These are phyloP conservation scores for Spialia ferax DNA, from an alignment of 2,888 invertebrate genomes.

Conservation along the genomic window DNA sequence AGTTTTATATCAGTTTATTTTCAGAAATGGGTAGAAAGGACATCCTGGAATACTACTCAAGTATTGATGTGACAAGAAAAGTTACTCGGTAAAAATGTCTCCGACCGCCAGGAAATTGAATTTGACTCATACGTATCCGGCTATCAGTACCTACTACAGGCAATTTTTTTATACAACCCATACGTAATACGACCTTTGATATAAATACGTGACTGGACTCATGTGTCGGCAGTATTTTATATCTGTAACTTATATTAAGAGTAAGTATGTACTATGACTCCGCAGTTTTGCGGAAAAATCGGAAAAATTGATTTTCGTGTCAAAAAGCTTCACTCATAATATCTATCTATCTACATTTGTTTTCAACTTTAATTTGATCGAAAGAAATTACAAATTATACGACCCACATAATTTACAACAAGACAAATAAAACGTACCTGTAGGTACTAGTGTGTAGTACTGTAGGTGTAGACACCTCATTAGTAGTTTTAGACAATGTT, in stretches of 20 bases:
- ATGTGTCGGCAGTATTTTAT: not conserved
- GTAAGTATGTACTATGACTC: no score
- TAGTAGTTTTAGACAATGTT: no score
- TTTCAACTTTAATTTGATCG: no score
- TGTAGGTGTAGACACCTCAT: no score
- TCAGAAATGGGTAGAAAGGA: not conserved
- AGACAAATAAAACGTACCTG: no score
- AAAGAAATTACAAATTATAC: no score
- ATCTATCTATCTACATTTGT: no score
- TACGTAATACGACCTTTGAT: slow-evolving; percentile 11
- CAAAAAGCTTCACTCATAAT: no score
- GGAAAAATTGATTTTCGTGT: no score
- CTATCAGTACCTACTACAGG: slow-evolving; percentile 2
- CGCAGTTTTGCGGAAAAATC: no score
- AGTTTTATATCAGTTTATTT: slow-evolving; percentile 1
- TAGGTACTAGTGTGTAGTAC: no score
- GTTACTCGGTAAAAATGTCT: slow-evolving; percentile 24
- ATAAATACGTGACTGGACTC: slow-evolving; percentile 7
- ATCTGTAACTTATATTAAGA: not conserved
- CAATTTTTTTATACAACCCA: not conserved
- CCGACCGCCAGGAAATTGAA: slow-evolving; percentile 25
- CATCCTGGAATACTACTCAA: slow-evolving; percentile 20
- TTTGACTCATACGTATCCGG: slow-evolving; percentile 31
- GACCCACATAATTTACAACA: no score
- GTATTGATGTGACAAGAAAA: slow-evolving; percentile 19